Evolutionary conservation across 2,888 invertebrate genomes (phyloP).

Genomic region (Mesorhabditis belari): DNA sequence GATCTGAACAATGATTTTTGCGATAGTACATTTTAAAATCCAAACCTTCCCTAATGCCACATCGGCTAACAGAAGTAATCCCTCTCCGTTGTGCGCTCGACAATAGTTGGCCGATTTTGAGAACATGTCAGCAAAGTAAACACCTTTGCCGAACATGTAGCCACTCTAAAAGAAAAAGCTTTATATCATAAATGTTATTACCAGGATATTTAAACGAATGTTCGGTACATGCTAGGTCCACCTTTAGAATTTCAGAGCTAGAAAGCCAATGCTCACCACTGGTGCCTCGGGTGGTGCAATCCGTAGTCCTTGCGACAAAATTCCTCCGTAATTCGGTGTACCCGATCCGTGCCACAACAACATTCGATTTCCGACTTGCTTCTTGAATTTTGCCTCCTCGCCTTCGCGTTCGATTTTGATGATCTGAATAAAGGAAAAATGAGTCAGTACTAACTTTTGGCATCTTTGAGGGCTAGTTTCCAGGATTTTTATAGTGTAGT

Average conservation of each 20-base stretch:
- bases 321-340: slow-evolving; percentile 87
- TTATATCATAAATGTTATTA: slow-evolving; percentile 18
- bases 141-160: slow-evolving; percentile 93
- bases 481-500: neutral
- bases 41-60: slow-evolving; percentile 81
- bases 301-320: slow-evolving; percentile 74
- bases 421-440: slow-evolving; percentile 47
- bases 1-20: no score
- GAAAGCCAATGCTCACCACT: slow-evolving; percentile 56
- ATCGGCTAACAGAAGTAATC: slow-evolving; percentile 82
- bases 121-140: slow-evolving; percentile 96
- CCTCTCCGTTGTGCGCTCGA: slow-evolving; percentile 60
- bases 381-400: slow-evolving; percentile 65
- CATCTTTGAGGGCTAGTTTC: neutral
- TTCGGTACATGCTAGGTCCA: slow-evolving; percentile 89
- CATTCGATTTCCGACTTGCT: slow-evolving; percentile 53
- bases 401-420: slow-evolving; percentile 56
- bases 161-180: slow-evolving; percentile 54
- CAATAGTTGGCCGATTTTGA: slow-evolving; percentile 64
- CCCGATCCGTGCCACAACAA: slow-evolving; percentile 81
- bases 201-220: slow-evolving; percentile 89
- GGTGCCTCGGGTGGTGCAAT: slow-evolving; percentile 98
- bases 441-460: neutral
- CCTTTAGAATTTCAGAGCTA: slow-evolving; percentile 71
- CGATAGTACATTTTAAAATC: slow-evolving; percentile 18